Conservation (phyloP, 2,888 invertebrate genomes). For the Aspidapion aeneum region DNA sequence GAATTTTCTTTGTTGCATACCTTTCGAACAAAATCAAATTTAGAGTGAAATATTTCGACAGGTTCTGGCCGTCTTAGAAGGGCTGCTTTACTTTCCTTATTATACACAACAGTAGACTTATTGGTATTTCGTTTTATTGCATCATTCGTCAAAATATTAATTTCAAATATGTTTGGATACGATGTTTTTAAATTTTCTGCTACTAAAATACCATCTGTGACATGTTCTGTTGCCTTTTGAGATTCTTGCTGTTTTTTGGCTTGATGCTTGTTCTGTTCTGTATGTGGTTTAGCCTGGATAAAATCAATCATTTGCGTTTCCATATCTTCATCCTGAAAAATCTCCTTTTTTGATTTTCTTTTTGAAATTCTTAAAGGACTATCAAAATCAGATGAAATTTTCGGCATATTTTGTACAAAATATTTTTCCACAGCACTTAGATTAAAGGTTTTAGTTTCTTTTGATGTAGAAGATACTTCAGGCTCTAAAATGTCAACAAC, state of each 20-base stretch:
- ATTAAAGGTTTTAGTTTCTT: conserved; percentile 1
- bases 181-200: background rate
- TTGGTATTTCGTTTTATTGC: too few species aligned
- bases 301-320: background rate
- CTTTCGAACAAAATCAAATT: background rate
- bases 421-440: conserved; percentile 12
- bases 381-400: background rate
- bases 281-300: too few species aligned
- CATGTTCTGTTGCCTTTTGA: too few species aligned
- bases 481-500: background rate
- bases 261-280: too few species aligned
- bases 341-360: background rate
- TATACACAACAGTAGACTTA: background rate
- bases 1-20: background rate
- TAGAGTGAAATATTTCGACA: background rate
- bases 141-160: too few species aligned
- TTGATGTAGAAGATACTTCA: background rate
- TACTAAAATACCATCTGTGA: too few species aligned
- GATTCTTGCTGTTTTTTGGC: too few species aligned
- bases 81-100: background rate
- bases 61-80: background rate
- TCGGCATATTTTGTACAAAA: conserved; percentile 5
- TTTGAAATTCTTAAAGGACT: background rate
- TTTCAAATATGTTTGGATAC: background rate
- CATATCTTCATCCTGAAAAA: background rate